phyloP scores from a whole-genome alignment of 2,113 vertebrate species.

The Megaleporinus macrocephalus region DNA sequence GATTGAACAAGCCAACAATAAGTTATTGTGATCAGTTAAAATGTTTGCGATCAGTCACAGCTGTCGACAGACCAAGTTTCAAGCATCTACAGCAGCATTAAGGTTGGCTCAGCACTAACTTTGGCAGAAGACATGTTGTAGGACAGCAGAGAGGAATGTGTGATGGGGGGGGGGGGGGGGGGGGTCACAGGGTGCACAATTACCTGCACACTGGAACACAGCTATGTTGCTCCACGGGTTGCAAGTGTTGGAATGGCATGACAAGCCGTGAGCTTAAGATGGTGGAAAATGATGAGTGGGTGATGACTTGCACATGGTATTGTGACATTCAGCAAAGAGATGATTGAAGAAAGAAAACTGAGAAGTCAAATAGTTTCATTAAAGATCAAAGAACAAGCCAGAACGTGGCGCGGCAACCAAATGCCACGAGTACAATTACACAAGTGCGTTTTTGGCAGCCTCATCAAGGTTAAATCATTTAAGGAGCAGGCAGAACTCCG shows the following conservation, averaged over 20 bases:
- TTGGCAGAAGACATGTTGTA: background rate
- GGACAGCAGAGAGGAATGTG: background rate
- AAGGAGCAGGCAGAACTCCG: conserved; percentile 12
- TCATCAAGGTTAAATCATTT: conserved; percentile 35
- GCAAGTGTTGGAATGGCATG: background rate
- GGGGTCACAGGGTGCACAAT: too few relatives aligned
- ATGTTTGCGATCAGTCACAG: too few relatives aligned
- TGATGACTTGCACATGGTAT: background rate
- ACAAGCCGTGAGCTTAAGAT: background rate
- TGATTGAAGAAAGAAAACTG: background rate
- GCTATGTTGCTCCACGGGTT: background rate
- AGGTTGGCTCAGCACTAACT: background rate
- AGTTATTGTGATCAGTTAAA: too few relatives aligned
- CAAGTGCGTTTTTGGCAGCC: conserved; percentile 20
- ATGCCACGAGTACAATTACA: background rate
- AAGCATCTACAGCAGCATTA: background rate
- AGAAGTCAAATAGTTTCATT: conserved; percentile 10
- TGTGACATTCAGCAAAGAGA: conserved; percentile 11
- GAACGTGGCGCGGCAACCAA: background rate
- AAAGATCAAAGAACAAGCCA: background rate
- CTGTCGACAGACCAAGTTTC: too few relatives aligned
- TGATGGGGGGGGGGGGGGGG: background rate
- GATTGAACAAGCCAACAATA: too few relatives aligned
- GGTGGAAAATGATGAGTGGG: background rate
- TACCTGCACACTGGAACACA: too few relatives aligned